A percentile compares a stretch with the other conserved stretches of the same genome.
phyloP scores from a whole-genome alignment of 2,888 invertebrate genomes.

The Neelides folsomi region DNA sequence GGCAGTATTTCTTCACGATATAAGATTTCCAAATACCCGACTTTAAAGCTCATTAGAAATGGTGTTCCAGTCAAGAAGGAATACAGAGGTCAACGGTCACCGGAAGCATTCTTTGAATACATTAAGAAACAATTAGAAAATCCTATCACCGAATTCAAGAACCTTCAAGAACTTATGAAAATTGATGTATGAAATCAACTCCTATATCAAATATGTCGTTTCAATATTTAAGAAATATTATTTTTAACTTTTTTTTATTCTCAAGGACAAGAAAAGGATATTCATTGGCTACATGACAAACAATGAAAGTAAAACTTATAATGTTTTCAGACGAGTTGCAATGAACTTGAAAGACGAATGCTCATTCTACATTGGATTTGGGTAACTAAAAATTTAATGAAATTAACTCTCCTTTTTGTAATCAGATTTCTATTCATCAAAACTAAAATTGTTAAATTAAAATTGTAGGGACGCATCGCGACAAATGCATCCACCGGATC shows the following conservation, averaged over 20 bases:
- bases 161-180: slow-evolving; percentile 56
- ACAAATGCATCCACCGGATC: slow-evolving; percentile 73
- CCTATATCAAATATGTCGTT: slow-evolving; percentile 1
- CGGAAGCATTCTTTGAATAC: slow-evolving; percentile 77
- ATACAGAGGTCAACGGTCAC: slow-evolving; percentile 76
- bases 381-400: slow-evolving; percentile 39
- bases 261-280: slow-evolving; percentile 51
- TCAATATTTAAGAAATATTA: slow-evolving; percentile 5
- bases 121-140: slow-evolving; percentile 77
- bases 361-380: slow-evolving; percentile 81
- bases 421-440: background rate
- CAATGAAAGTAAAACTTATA: slow-evolving; percentile 66
- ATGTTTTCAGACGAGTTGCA: slow-evolving; percentile 65
- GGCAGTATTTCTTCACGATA: slow-evolving; percentile 70
- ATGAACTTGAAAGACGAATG: slow-evolving; percentile 89
- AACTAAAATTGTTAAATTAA: background rate
- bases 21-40: slow-evolving; percentile 96
- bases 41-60: slow-evolving; percentile 84
- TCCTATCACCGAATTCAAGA: slow-evolving; percentile 63
- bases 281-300: slow-evolving; percentile 82
- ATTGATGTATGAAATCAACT: slow-evolving; percentile 45
- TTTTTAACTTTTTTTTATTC: slow-evolving; percentile 34
- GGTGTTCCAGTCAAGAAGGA: slow-evolving; percentile 80
- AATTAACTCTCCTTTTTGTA: background rate
- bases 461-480: slow-evolving; percentile 48